phyloP scores from a whole-genome alignment of 2,888 invertebrate genomes.

The Nasonia oneida region DNA sequence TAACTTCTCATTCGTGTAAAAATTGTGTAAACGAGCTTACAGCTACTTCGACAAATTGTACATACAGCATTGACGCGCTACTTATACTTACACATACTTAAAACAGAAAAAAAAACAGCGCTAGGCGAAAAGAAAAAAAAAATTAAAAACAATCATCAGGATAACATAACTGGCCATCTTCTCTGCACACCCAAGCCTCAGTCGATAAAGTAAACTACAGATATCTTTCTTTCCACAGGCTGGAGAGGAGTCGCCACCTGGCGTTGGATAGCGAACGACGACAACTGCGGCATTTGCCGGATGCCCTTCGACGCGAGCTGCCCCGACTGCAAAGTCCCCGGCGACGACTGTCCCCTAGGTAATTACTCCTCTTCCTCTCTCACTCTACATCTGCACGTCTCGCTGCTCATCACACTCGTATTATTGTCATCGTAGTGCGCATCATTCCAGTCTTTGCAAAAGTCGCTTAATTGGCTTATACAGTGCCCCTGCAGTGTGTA shows the following conservation, averaged over 20 bases:
- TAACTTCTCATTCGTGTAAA: no score
- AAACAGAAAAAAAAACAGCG: background rate
- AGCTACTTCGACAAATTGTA: background rate
- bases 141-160: background rate
- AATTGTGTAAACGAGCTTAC: no score
- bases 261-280: conserved; percentile 99
- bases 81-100: background rate
- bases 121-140: background rate
- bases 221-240: conserved; percentile 79
- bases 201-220: conserved; percentile 51
- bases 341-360: conserved; percentile 97
- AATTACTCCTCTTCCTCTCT: conserved; percentile 54
- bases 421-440: no score
- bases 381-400: background rate
- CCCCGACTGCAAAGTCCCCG: conserved; percentile 97
- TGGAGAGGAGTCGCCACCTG: conserved; percentile 98
- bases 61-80: background rate
- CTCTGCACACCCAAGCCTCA: conserved; percentile 1
- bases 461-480: background rate
- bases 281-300: conserved; percentile 99
- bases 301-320: conserved; percentile 99
- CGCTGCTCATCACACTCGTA: background rate
- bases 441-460: background rate
- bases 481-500: background rate
- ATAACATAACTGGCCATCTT: background rate